A percentile compares a stretch with the other conserved stretches of the same genome.
These are phyloP conservation scores for Ricordea florida DNA, from an alignment of 92 coral and sea anemone species.

Conservation along the genomic window DNA sequence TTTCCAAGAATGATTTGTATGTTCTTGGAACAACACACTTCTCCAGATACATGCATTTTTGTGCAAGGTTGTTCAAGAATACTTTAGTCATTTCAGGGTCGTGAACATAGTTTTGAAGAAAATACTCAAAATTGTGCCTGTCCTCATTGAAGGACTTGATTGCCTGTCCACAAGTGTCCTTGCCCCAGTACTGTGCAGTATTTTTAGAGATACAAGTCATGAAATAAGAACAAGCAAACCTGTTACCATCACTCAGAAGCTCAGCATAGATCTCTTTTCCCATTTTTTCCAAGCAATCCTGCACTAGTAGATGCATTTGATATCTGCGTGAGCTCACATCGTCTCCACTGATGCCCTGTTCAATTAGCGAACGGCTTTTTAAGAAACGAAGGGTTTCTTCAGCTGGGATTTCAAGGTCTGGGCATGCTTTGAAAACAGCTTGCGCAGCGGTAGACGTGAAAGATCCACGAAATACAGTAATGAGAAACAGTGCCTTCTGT, in stretches of 20 bases:
- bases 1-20: not conserved
- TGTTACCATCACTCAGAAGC: no score
- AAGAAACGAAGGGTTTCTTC: not conserved
- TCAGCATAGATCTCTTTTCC: not conserved
- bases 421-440: not conserved
- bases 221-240: constrained; percentile 2
- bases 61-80: not conserved
- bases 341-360: not conserved
- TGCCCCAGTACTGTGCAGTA: constrained; percentile 19
- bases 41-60: constrained; percentile 21
- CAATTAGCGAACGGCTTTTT: constrained; percentile 16
- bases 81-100: not conserved
- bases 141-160: constrained; percentile 5
- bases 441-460: not conserved
- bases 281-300: not conserved
- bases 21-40: constrained; percentile 18
- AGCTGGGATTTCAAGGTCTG: not conserved
- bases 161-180: constrained; percentile 33
- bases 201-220: not conserved
- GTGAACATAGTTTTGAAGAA: not conserved
- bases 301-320: constrained; percentile 18
- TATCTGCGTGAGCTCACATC: not conserved
- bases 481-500: not conserved
- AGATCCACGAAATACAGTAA: constrained; percentile 5
- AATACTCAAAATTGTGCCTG: constrained; percentile 23